These are phyloP conservation scores for Botia almorhae DNA, from an alignment of 2,797 vertebrate genomes.

Conservation along the genomic window DNA sequence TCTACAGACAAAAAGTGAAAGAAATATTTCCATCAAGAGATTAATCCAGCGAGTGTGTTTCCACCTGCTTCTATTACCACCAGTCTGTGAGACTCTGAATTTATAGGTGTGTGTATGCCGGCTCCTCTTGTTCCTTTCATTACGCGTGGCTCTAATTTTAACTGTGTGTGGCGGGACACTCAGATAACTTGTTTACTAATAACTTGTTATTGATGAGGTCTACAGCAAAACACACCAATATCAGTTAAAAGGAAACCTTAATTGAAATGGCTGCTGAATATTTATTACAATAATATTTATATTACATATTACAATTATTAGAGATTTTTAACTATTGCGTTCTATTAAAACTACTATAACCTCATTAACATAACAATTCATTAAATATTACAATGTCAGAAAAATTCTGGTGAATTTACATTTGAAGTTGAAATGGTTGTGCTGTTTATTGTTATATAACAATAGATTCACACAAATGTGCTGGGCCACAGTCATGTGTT, in stretches of 20 bases:
- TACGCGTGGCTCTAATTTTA: slow-evolving; percentile 67
- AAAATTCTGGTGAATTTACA: too few species aligned
- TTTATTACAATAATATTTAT: not conserved
- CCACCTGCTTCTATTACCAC: slow-evolving; percentile 5
- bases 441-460: not conserved
- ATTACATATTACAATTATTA: not conserved
- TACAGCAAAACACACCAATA: not conserved
- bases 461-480: not conserved
- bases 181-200: slow-evolving; percentile 72
- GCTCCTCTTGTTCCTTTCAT: slow-evolving; percentile 50
- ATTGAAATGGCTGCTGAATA: not conserved
- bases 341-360: too few species aligned
- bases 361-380: too few species aligned
- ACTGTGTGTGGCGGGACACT: slow-evolving; percentile 65
- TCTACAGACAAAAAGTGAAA: not conserved
- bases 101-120: slow-evolving; percentile 70
- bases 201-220: not conserved
- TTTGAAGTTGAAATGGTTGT: not conserved
- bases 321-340: too few species aligned
- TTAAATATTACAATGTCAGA: too few species aligned
- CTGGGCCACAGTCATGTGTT: slow-evolving; percentile 3
- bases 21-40: not conserved
- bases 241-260: not conserved
- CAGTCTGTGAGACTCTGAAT: slow-evolving; percentile 57
- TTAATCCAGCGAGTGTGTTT: slow-evolving; percentile 35